Percentiles rank a stretch among this genome's conserved stretches.
Conservation (phyloP, 1,140 invertebrate genomes). For the Drosophila willistoni region DNA sequence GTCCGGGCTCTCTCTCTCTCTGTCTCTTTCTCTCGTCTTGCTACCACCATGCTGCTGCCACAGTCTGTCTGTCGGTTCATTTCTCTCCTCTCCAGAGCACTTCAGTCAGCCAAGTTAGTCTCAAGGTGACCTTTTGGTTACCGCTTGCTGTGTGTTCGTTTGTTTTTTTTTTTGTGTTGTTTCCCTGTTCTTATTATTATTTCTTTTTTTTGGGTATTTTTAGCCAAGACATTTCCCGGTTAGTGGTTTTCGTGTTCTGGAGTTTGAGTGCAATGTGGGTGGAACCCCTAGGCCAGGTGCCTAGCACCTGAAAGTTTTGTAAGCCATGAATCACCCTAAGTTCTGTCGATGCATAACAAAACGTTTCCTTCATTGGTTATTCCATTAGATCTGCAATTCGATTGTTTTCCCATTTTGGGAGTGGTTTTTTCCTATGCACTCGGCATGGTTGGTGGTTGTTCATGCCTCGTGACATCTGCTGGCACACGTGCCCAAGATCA, state of each 20-base stretch:
- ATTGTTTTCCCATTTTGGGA: neutral
- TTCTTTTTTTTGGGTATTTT: slow-evolving; percentile 41
- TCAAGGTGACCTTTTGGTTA: slow-evolving; percentile 71
- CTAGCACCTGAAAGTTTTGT: neutral
- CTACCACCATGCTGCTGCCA: slow-evolving; percentile 9
- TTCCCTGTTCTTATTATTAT: no score
- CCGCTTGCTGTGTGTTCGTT: slow-evolving; percentile 23
- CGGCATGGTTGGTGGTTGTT: slow-evolving; percentile 43
- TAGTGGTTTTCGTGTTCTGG: slow-evolving; percentile 46
- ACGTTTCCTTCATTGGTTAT: slow-evolving; percentile 41
- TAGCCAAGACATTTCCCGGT: slow-evolving; percentile 49
- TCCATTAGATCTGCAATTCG: slow-evolving; percentile 52
- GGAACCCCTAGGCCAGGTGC: neutral
- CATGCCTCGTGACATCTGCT: slow-evolving; percentile 36
- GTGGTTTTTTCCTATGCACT: slow-evolving; percentile 1
- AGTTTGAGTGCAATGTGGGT: slow-evolving; percentile 17
- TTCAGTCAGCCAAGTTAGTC: slow-evolving; percentile 57
- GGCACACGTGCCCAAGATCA: slow-evolving; percentile 48
- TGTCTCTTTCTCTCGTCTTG: slow-evolving; percentile 19
- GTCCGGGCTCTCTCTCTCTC: slow-evolving; percentile 16
- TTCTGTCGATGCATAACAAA: slow-evolving; percentile 10
- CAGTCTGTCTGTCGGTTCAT: slow-evolving; percentile 19
- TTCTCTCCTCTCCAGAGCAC: slow-evolving; percentile 56
- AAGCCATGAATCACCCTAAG: neutral
- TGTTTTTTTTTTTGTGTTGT: neutral